Percentiles rank a stretch among this genome's conserved stretches.
Conservation (phyloP, 2,888 invertebrate genomes). For the Drosophila tanythrix region DNA sequence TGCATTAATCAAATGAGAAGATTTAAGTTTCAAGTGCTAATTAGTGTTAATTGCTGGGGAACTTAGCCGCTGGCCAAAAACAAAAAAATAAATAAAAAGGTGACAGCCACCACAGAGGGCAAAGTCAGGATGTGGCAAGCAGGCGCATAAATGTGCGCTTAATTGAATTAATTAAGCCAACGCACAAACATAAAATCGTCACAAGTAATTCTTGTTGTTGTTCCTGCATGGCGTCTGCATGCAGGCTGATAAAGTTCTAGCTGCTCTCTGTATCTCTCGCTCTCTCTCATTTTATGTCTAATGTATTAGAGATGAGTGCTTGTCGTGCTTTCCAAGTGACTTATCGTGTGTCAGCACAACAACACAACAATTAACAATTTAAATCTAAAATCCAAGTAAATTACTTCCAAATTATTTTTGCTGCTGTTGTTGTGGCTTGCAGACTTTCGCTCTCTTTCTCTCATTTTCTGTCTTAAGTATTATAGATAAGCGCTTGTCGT, state of each 20-base stretch:
- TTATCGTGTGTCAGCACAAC: background rate
- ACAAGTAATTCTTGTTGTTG: slow-evolving; percentile 63
- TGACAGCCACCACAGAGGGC: slow-evolving; percentile 36
- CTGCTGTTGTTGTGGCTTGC: slow-evolving; percentile 31
- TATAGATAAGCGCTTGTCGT: slow-evolving; percentile 42
- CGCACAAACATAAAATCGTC: slow-evolving; percentile 77
- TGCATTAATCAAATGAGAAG: slow-evolving; percentile 58
- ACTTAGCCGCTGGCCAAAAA: slow-evolving; percentile 55
- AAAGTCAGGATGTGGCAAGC: slow-evolving; percentile 23
- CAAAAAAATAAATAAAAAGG: slow-evolving; percentile 41
- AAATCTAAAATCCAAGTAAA: background rate
- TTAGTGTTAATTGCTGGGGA: slow-evolving; percentile 69
- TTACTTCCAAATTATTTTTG: background rate
- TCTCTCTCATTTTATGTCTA: background rate
- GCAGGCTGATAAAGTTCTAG: slow-evolving; percentile 58
- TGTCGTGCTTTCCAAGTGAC: background rate
- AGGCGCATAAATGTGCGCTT: slow-evolving; percentile 72
- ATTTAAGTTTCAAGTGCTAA: slow-evolving; percentile 72
- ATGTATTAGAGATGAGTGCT: background rate
- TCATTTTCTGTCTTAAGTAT: slow-evolving; percentile 4
- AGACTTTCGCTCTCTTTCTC: slow-evolving; percentile 34
- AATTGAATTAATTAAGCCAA: slow-evolving; percentile 77
- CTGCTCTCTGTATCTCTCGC: slow-evolving; percentile 3
- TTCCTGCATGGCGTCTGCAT: slow-evolving; percentile 60
- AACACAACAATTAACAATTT: background rate